Conservation (phyloP, 1,140 invertebrate species). For the Lepidotrigona ventralis region DNA sequence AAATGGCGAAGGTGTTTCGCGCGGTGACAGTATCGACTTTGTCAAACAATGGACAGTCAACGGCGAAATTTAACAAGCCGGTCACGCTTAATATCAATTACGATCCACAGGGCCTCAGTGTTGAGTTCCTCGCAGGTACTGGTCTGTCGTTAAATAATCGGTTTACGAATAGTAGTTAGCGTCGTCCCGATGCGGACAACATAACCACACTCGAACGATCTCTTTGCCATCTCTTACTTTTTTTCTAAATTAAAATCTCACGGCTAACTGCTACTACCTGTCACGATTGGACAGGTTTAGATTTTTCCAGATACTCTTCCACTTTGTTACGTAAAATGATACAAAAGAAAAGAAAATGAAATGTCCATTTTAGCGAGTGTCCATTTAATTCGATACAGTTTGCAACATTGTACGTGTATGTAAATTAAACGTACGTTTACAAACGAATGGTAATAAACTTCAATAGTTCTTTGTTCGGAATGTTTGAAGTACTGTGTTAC, state of each 20-base stretch:
- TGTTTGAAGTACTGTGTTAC: neutral
- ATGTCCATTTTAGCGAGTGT: neutral
- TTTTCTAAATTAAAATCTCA: slow-evolving; percentile 6
- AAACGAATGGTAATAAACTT: neutral
- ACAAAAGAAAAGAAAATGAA: neutral
- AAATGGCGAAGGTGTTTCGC: slow-evolving; percentile 87
- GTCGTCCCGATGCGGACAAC: slow-evolving; percentile 56
- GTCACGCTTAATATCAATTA: slow-evolving; percentile 87
- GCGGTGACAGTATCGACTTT: slow-evolving; percentile 85
- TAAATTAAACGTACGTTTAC: neutral
- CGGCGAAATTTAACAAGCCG: slow-evolving; percentile 85
- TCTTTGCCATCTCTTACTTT: neutral
- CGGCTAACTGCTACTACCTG: neutral
- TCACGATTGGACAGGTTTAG: neutral
- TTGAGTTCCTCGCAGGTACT: slow-evolving; percentile 84
- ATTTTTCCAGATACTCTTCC: neutral
- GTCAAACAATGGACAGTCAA: slow-evolving; percentile 84
- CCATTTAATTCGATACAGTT: neutral
- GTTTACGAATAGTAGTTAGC: slow-evolving; percentile 31
- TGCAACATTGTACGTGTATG: neutral
- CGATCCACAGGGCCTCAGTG: slow-evolving; percentile 87
- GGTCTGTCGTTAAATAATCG: slow-evolving; percentile 19
- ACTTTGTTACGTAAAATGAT: neutral
- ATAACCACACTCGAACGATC: slow-evolving; percentile 67
- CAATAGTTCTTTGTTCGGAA: neutral